Conservation (phyloP, 2,113 vertebrate species). For the Spea multiplicata region DNA sequence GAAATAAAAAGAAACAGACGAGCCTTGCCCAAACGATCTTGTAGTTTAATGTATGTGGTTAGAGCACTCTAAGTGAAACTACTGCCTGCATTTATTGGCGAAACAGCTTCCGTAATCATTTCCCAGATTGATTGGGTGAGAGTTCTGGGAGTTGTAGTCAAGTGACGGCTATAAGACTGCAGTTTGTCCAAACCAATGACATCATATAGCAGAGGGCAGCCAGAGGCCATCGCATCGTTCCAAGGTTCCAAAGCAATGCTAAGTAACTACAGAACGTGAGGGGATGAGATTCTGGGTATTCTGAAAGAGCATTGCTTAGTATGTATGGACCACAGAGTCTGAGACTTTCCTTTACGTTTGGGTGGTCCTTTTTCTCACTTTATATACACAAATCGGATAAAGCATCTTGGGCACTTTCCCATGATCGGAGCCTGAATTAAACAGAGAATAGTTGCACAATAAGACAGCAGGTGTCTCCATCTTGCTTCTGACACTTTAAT, state of each 20-base stretch:
- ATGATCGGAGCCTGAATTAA: conserved; percentile 23
- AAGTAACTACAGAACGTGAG: too few species aligned
- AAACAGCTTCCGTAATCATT: too few species aligned
- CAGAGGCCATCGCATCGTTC: neutral
- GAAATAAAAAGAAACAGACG: too few species aligned
- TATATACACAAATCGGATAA: neutral
- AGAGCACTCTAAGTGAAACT: too few species aligned
- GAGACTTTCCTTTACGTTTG: conserved; percentile 3
- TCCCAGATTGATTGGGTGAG: too few species aligned
- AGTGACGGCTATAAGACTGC: too few species aligned
- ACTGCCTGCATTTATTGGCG: too few species aligned
- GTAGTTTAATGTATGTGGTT: too few species aligned
- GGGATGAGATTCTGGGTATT: neutral
- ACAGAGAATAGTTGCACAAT: conserved; percentile 19
- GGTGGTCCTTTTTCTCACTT: conserved; percentile 21
- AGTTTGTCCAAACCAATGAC: too few species aligned
- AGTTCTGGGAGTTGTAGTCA: too few species aligned
- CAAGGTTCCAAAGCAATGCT: neutral
- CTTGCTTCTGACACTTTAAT: conserved; percentile 26
- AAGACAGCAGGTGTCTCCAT: conserved; percentile 34
- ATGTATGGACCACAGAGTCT: neutral
- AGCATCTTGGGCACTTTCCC: conserved; percentile 33
- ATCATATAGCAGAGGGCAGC: neutral
- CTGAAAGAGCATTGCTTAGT: neutral
- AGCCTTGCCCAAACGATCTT: too few species aligned